Conservation (phyloP, 2,888 invertebrate species). For the Melieria picta region DNA sequence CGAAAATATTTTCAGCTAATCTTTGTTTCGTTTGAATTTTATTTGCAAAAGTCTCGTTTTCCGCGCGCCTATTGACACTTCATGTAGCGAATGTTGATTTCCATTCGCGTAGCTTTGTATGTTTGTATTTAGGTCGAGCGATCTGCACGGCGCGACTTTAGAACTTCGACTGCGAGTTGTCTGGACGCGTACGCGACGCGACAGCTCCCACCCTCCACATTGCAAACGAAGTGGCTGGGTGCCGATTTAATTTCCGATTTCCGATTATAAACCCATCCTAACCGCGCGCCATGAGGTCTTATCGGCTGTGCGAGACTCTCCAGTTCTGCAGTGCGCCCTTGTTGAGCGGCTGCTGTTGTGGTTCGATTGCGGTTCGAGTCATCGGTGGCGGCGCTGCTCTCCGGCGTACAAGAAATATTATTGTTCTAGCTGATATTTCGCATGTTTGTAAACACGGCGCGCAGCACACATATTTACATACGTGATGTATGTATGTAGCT, state of each 20-base stretch:
- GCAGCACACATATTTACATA: slow-evolving; percentile 6
- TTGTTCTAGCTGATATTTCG: slow-evolving; percentile 27
- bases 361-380: slow-evolving; percentile 17
- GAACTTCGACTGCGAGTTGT: slow-evolving; percentile 51
- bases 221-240: no score
- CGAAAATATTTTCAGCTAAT: neutral
- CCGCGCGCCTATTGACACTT: neutral
- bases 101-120: neutral
- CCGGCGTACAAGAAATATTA: slow-evolving; percentile 22
- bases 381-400: neutral
- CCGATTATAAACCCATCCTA: no score
- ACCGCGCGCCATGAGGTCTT: no score
- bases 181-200: no score
- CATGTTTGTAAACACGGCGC: neutral
- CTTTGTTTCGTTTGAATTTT: neutral
- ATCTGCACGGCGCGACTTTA: slow-evolving; percentile 52
- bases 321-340: slow-evolving; percentile 23
- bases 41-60: neutral
- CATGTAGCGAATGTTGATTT: neutral
- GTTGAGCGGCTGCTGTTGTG: slow-evolving; percentile 21
- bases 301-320: no score
- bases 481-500: neutral
- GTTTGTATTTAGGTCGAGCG: slow-evolving; percentile 26
- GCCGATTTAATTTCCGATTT: no score
- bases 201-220: no score